Evolutionary conservation across 1,140 invertebrate genomes (phyloP).

Genomic region (Himalopsyche phryganea): DNA sequence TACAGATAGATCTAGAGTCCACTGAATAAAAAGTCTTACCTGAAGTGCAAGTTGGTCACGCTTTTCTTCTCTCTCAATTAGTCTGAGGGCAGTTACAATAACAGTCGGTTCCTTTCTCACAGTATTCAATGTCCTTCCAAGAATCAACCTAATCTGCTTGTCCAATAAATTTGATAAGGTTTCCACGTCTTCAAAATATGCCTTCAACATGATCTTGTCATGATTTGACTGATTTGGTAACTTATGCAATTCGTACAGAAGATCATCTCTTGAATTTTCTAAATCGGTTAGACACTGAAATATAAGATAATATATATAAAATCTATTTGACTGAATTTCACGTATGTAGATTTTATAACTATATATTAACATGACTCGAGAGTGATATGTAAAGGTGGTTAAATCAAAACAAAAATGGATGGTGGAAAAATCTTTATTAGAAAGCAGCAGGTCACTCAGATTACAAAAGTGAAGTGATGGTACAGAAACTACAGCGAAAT

Average conservation of each 20-base stretch:
- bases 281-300: slow-evolving; percentile 83
- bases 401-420: too few relatives aligned
- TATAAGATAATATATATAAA: slow-evolving; percentile 12
- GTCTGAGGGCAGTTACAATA: slow-evolving; percentile 92
- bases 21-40: too few relatives aligned
- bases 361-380: too few relatives aligned
- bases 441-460: too few relatives aligned
- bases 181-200: slow-evolving; percentile 95
- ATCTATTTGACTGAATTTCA: too few relatives aligned
- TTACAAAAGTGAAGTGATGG: too few relatives aligned
- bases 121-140: slow-evolving; percentile 88
- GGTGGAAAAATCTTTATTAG: too few relatives aligned
- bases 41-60: slow-evolving; percentile 76
- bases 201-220: slow-evolving; percentile 87
- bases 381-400: too few relatives aligned
- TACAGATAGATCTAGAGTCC: too few relatives aligned
- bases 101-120: slow-evolving; percentile 93
- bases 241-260: slow-evolving; percentile 92
- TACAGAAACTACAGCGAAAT: too few relatives aligned
- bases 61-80: slow-evolving; percentile 96
- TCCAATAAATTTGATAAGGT: slow-evolving; percentile 84
- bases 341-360: too few relatives aligned
- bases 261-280: slow-evolving; percentile 93
- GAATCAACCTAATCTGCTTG: slow-evolving; percentile 85
- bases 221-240: slow-evolving; percentile 85